These are phyloP conservation scores for Falco concolor DNA, from an alignment of 2,797 vertebrate species.

Conservation along the genomic window DNA sequence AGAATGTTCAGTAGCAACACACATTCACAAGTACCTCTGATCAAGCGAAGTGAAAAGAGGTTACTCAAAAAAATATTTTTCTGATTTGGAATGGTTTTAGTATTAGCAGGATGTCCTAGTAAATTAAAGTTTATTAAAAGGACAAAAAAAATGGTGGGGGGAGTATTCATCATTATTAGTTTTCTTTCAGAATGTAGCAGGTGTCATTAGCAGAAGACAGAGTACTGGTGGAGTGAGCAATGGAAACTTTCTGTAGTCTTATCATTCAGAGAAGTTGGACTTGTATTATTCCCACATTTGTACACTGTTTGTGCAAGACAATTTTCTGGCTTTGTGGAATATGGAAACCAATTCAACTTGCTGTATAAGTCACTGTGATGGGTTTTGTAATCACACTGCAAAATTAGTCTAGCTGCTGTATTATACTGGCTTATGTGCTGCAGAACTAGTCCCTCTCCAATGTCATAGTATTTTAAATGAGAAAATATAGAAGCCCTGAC, in stretches of 20 bases:
- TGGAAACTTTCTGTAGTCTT: conserved; percentile 3
- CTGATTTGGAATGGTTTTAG: neutral
- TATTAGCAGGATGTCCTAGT: neutral
- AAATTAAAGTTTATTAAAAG: neutral
- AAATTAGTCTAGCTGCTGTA: conserved; percentile 48
- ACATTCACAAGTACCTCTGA: neutral
- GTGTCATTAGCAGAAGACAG: conserved; percentile 28
- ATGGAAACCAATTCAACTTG: conserved; percentile 57
- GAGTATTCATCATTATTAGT: neutral
- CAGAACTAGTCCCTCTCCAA: conserved; percentile 1
- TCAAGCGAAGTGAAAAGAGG: neutral
- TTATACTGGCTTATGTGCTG: conserved; percentile 32
- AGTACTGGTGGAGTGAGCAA: neutral
- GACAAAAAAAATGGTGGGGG: neutral
- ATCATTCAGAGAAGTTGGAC: neutral
- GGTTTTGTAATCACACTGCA: conserved; percentile 60
- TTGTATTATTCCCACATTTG: conserved; percentile 57
- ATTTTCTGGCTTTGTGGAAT: conserved; percentile 39
- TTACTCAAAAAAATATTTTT: neutral
- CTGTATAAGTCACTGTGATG: conserved; percentile 64
- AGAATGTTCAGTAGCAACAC: neutral
- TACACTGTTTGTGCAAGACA: conserved; percentile 64
- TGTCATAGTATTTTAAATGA: conserved; percentile 43
- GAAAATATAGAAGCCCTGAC: conserved; percentile 49
- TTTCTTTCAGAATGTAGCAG: neutral